Conservation (phyloP, 2,113 vertebrate genomes). For the Lycaon pictus region DNA sequence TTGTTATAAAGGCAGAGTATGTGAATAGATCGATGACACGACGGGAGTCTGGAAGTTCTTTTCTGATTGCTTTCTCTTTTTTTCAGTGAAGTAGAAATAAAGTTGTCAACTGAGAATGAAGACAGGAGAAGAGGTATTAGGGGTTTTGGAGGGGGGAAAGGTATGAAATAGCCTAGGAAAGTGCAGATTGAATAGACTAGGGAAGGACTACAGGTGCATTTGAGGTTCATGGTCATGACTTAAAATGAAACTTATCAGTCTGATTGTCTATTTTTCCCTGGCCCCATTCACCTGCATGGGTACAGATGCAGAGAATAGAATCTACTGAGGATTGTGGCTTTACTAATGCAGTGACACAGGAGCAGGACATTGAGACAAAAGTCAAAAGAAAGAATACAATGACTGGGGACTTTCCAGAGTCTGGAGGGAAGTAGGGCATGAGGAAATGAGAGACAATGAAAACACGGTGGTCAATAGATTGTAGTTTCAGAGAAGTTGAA, state of each 20-base stretch:
- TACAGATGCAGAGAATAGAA: neutral
- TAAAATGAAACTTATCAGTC: neutral
- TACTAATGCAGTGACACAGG: neutral
- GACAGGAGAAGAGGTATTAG: neutral
- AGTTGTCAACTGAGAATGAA: neutral
- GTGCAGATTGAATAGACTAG: neutral
- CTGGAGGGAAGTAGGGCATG: neutral
- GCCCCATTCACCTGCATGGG: neutral
- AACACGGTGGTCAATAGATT: rapidly evolving
- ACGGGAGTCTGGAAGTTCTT: neutral
- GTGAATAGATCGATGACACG: neutral
- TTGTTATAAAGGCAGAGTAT: neutral
- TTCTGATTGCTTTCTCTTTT: neutral
- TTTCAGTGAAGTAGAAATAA: neutral
- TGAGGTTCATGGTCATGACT: neutral
- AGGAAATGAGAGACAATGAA: neutral
- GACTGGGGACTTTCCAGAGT: neutral
- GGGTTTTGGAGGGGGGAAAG: neutral
- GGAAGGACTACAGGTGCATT: neutral
- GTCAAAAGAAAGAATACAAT: neutral
- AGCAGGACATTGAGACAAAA: neutral
- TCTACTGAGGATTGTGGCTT: neutral
- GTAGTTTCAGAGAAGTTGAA: neutral
- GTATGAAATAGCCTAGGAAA: neutral
- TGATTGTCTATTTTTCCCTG: neutral